These are phyloP conservation scores for Neoniphon sammara DNA, from an alignment of 2,797 vertebrate genomes.

Conservation along the genomic window DNA sequence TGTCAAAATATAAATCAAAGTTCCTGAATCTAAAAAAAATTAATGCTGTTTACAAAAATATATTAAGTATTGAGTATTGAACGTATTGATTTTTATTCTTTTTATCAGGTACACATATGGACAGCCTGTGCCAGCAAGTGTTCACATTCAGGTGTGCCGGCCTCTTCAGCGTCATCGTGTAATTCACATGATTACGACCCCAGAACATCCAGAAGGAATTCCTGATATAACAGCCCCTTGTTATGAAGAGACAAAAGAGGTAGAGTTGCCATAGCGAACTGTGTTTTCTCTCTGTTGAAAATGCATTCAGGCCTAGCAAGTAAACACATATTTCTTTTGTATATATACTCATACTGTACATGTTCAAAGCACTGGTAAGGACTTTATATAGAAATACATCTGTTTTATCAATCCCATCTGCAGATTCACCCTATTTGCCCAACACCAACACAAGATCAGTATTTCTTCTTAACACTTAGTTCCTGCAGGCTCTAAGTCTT, in stretches of 20 bases:
- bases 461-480: too few species aligned
- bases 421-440: too few species aligned
- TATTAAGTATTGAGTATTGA: too few species aligned
- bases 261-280: constrained; percentile 16
- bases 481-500: too few species aligned
- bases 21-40: neutral
- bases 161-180: fast-evolving
- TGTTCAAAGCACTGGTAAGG: too few species aligned
- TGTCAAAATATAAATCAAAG: neutral
- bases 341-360: too few species aligned
- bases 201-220: fast-evolving
- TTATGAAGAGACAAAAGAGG: constrained; percentile 47
- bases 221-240: constrained; percentile 7
- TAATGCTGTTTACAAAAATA: neutral
- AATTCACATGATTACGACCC: fast-evolving
- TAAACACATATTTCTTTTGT: too few species aligned
- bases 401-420: too few species aligned
- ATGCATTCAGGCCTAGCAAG: too few species aligned
- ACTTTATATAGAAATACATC: too few species aligned
- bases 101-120: constrained; percentile 72
- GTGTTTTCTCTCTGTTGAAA: neutral
- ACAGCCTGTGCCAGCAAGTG: constrained; percentile 68
- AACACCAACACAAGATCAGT: too few species aligned
- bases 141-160: constrained; percentile 45
- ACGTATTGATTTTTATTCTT: neutral